Percentiles rank a stretch among this genome's conserved stretches.
Evolutionary conservation across 2,797 vertebrate genomes (phyloP).

Genomic region (Dromococcyx pavoninus): DNA sequence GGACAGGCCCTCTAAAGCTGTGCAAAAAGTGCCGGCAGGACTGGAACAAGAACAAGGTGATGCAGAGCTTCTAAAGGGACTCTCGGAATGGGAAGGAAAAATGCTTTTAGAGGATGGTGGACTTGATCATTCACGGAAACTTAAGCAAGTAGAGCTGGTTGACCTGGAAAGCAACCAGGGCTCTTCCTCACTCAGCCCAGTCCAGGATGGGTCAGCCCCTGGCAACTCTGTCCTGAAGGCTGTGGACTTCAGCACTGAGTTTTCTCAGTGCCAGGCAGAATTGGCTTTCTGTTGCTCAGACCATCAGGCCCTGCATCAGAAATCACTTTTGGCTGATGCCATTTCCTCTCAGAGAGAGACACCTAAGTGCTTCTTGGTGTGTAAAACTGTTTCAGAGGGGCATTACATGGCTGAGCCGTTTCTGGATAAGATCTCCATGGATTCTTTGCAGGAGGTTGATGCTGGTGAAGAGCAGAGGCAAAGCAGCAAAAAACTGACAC

Average conservation of each 20-base stretch:
- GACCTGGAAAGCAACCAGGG: neutral
- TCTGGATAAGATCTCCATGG: neutral
- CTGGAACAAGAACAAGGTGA: neutral
- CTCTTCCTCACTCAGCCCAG: neutral
- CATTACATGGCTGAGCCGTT: slow-evolving; percentile 43
- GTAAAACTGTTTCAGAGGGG: slow-evolving; percentile 51
- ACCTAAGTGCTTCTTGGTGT: slow-evolving; percentile 45
- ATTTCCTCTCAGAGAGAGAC: slow-evolving; percentile 21
- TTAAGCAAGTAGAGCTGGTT: neutral
- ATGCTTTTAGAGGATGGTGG: neutral
- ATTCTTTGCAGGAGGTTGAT: neutral
- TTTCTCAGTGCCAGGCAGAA: slow-evolving; percentile 2
- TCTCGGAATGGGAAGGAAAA: neutral
- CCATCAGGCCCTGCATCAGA: neutral
- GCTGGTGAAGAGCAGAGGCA: neutral
- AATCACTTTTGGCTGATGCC: neutral
- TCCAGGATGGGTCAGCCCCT: neutral
- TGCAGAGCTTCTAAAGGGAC: neutral
- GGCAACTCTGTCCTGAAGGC: neutral
- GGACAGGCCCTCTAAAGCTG: neutral
- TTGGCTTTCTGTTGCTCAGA: neutral
- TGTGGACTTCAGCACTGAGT: neutral
- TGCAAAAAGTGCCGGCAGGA: neutral
- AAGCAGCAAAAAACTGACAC: neutral
- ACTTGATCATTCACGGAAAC: neutral